Percentiles rank a stretch among this genome's conserved stretches.
These are phyloP conservation scores for Odontomyia ornata DNA, from an alignment of 2,888 invertebrate species.

Conservation along the genomic window DNA sequence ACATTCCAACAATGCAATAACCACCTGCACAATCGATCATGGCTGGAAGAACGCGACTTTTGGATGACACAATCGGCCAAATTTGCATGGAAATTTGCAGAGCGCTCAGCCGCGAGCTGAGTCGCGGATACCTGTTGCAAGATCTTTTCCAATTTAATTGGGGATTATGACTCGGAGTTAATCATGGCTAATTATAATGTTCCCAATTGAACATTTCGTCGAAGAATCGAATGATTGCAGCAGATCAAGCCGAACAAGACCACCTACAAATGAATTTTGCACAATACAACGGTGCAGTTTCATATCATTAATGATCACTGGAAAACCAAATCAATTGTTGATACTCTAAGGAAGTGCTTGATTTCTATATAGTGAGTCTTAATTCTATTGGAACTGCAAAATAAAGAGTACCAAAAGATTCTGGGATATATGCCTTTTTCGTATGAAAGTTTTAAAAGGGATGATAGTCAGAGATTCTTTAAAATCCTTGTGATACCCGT, in stretches of 20 bases:
- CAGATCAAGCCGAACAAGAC: constrained; percentile 1
- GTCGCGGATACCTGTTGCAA: constrained; percentile 19
- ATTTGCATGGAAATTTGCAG: constrained; percentile 28
- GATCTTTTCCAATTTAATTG: constrained; percentile 17
- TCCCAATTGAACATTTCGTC: constrained; percentile 1
- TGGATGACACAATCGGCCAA: constrained; percentile 36
- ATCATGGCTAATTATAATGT: constrained; percentile 39
- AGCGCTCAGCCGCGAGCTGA: background rate
- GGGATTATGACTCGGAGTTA: constrained; percentile 5
- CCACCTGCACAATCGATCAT: constrained; percentile 39
- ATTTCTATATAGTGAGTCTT: too few relatives aligned
- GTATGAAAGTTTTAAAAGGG: too few relatives aligned
- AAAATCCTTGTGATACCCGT: too few relatives aligned
- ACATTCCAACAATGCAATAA: constrained; percentile 29
- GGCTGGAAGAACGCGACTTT: constrained; percentile 14
- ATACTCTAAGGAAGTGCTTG: too few relatives aligned
- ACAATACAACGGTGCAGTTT: constrained; percentile 17
- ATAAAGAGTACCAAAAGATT: too few relatives aligned
- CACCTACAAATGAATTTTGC: constrained; percentile 43
- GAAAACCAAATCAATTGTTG: too few relatives aligned
- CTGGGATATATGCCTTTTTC: too few relatives aligned
- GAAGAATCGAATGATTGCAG: background rate
- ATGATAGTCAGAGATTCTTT: too few relatives aligned
- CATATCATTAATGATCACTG: too few relatives aligned
- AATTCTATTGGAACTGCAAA: too few relatives aligned